Conservation (phyloP, 2,797 vertebrate species). For the Okamejei kenojei region DNA sequence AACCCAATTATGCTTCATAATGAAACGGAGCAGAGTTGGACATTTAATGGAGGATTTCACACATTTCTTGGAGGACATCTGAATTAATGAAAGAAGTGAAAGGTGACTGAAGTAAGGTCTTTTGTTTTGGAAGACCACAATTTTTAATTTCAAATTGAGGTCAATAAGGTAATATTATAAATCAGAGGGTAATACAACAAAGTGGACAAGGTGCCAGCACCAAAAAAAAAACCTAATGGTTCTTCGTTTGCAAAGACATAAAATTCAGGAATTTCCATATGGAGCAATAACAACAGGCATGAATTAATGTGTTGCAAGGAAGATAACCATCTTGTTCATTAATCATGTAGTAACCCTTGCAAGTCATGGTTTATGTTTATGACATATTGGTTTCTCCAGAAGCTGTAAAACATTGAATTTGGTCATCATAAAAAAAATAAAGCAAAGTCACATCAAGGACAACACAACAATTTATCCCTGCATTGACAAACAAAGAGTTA, state of each 20-base stretch:
- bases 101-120: background rate
- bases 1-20: background rate
- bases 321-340: slow-evolving; percentile 13
- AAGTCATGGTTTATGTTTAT: slow-evolving; percentile 23
- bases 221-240: background rate
- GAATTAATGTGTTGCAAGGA: slow-evolving; percentile 12
- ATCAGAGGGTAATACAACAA: background rate
- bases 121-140: slow-evolving; percentile 14
- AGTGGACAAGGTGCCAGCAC: background rate
- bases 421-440: background rate
- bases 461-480: slow-evolving; percentile 13
- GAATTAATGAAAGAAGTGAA: background rate
- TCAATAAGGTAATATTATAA: slow-evolving; percentile 5
- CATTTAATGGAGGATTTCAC: background rate
- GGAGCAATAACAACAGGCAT: background rate
- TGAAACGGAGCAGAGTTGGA: background rate
- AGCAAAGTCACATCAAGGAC: slow-evolving; percentile 17
- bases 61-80: background rate
- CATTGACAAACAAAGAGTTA: background rate
- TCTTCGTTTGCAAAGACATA: background rate
- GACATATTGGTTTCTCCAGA: background rate
- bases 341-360: slow-evolving; percentile 20
- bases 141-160: slow-evolving; percentile 25
- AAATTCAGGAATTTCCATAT: slow-evolving; percentile 13
- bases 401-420: slow-evolving; percentile 4